A percentile compares a stretch with the other conserved stretches of the same genome.
phyloP scores from a whole-genome alignment of 37 sponge, comb jelly and placozoan species.

The Chondrilla cf. caribensis region DNA sequence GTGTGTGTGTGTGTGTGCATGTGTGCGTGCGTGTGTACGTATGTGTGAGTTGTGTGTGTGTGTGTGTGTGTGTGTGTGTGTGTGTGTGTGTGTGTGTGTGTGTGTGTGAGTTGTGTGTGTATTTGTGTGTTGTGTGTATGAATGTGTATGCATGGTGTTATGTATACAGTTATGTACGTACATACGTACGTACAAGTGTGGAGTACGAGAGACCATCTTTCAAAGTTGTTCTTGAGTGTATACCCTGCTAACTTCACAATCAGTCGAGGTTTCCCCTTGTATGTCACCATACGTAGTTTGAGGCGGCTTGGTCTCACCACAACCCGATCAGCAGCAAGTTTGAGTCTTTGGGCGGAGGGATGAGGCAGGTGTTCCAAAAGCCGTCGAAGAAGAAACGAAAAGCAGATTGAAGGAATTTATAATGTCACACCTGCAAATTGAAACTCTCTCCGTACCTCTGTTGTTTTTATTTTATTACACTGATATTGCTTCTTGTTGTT shows the following conservation, averaged over 20 bases:
- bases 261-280: too few relatives aligned
- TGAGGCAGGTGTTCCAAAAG: slow-evolving; percentile 72
- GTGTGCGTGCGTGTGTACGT: slow-evolving; percentile 38
- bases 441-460: too few relatives aligned
- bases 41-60: slow-evolving; percentile 38
- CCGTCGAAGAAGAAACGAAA: slow-evolving; percentile 84
- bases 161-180: background rate
- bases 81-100: slow-evolving; percentile 28
- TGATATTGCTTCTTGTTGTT: too few relatives aligned
- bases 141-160: background rate
- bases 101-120: background rate
- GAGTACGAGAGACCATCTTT: too few relatives aligned
- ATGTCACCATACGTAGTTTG: slow-evolving; percentile 38
- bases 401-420: background rate
- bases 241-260: too few relatives aligned
- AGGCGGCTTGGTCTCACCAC: slow-evolving; percentile 84
- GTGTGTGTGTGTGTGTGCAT: slow-evolving; percentile 32
- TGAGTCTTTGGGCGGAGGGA: slow-evolving; percentile 81
- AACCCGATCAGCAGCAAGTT: slow-evolving; percentile 81
- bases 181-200: background rate
- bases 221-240: too few relatives aligned
- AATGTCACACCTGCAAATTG: too few relatives aligned
- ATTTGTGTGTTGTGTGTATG: background rate
- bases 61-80: slow-evolving; percentile 24
- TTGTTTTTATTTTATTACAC: too few relatives aligned